These are phyloP conservation scores for Tympanoctomys barrerae DNA, from an alignment of 2,797 vertebrate species.

Conservation along the genomic window DNA sequence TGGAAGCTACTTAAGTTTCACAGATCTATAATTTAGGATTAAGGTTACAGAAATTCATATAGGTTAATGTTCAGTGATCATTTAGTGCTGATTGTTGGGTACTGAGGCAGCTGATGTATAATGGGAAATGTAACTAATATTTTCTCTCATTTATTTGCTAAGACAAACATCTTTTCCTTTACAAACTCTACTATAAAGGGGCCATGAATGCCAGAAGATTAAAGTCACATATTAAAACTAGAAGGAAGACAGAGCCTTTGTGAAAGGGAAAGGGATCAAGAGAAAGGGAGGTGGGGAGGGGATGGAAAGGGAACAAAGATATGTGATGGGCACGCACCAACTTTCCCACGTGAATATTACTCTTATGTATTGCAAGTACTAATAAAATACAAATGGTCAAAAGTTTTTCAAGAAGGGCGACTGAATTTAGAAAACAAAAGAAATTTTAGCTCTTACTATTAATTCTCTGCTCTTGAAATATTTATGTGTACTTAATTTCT, in stretches of 20 bases:
- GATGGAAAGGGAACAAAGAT: background rate
- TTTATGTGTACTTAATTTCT: background rate
- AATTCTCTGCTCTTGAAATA: background rate
- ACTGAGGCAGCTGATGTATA: background rate
- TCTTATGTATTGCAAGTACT: background rate
- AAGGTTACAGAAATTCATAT: background rate
- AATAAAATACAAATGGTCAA: background rate
- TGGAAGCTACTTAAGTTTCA: slow-evolving; percentile 29
- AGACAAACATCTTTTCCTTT: background rate
- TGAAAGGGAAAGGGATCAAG: background rate
- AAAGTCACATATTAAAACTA: background rate
- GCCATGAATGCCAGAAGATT: background rate
- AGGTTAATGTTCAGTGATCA: background rate
- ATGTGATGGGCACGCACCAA: background rate
- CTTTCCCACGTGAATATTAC: background rate
- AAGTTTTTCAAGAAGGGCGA: background rate
- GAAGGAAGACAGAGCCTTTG: background rate
- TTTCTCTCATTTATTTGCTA: background rate
- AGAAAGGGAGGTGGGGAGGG: background rate
- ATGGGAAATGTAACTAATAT: background rate
- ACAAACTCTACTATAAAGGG: background rate
- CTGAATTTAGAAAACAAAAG: background rate
- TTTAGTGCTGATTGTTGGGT: background rate
- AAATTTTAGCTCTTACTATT: background rate
- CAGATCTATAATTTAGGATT: background rate